Evolutionary conservation across 2,113 vertebrate genomes (phyloP).

Genomic region (Notarius quadriscutis): DNA sequence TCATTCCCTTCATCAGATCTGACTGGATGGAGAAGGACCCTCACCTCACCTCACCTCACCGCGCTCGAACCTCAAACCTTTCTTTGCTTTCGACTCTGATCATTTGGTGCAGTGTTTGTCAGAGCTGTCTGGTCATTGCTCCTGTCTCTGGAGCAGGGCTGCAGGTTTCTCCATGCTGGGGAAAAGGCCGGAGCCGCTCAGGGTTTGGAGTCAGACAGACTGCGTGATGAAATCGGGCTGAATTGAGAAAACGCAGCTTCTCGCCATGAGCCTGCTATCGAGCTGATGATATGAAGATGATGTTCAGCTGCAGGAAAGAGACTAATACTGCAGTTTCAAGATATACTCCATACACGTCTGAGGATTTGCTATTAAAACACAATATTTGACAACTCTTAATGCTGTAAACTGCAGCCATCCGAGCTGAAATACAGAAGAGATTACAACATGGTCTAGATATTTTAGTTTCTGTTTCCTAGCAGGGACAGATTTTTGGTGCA

Average conservation of each 20-base stretch:
- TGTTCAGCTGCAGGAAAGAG: not conserved
- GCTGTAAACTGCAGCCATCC: not conserved
- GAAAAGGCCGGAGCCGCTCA: slow-evolving; percentile 74
- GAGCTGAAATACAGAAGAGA: not conserved
- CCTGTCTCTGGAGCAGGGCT: slow-evolving; percentile 71
- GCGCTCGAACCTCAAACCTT: slow-evolving; percentile 69
- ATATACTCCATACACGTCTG: not conserved
- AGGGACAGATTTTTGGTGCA: not conserved
- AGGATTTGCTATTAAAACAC: not conserved
- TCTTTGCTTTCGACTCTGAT: slow-evolving; percentile 64
- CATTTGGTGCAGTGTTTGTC: slow-evolving; percentile 42
- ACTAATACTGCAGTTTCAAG: slow-evolving; percentile 39
- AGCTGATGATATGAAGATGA: slow-evolving; percentile 65
- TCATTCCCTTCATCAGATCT: slow-evolving; percentile 83
- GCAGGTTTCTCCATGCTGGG: slow-evolving; percentile 87
- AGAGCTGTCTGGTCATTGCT: slow-evolving; percentile 67
- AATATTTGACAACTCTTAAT: not conserved
- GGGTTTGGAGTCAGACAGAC: slow-evolving; percentile 86
- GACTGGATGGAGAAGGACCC: slow-evolving; percentile 89
- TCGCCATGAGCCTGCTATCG: slow-evolving; percentile 84
- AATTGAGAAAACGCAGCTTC: slow-evolving; percentile 87
- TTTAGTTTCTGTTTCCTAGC: not conserved
- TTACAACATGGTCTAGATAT: too few species aligned
- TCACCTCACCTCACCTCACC: slow-evolving; percentile 69
- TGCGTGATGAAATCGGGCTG: slow-evolving; percentile 90